phyloP scores from a whole-genome alignment of 2,113 vertebrate species.

The Nibea coibor region DNA sequence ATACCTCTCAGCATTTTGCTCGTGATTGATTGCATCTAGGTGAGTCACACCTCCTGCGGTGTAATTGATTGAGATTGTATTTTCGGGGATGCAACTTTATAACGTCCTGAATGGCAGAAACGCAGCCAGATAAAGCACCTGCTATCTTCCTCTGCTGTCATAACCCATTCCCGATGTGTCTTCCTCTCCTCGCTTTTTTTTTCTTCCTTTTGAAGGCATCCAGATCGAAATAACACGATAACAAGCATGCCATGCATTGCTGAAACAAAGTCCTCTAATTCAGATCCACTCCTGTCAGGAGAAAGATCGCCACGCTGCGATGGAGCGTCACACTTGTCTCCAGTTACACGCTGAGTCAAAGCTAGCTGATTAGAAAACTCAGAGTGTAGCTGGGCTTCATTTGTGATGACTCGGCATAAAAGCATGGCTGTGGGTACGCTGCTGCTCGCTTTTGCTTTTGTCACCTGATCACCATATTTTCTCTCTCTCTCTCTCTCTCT shows the following conservation, averaged over 20 bases:
- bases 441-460: constrained; percentile 27
- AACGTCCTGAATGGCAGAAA: not conserved
- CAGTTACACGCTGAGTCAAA: constrained; percentile 44
- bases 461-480: constrained; percentile 29
- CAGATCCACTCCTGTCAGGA: constrained; percentile 9
- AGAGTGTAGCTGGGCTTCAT: constrained; percentile 2
- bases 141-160: constrained; percentile 2
- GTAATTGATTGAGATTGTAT: constrained; percentile 9
- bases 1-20: not conserved
- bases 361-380: constrained; percentile 51
- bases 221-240: constrained; percentile 21
- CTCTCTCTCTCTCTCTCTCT: not conserved
- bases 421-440: not conserved
- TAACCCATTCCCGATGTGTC: constrained; percentile 7
- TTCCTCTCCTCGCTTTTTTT: not conserved
- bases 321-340: constrained; percentile 15
- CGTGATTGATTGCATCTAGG: constrained; percentile 31
- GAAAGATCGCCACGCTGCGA: not conserved
- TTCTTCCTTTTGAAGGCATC: not conserved
- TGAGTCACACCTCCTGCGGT: constrained; percentile 8
- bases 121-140: constrained; percentile 9
- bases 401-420: constrained; percentile 48
- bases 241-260: constrained; percentile 18
- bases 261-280: constrained; percentile 31
- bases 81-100: not conserved